Conservation (phyloP, 1,140 invertebrate species). For the Drosophila mayri region DNA sequence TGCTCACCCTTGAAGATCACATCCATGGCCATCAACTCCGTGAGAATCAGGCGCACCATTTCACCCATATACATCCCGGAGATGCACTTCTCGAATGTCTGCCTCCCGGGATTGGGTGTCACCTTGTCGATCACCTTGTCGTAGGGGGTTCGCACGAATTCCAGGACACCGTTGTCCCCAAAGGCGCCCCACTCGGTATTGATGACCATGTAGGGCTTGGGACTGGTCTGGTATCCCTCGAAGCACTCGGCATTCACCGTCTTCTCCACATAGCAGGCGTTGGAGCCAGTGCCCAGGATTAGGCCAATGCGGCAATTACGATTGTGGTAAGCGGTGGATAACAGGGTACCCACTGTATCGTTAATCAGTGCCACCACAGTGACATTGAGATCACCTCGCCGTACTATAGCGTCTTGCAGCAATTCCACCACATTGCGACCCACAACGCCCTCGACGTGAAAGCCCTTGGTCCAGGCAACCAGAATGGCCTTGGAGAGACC, state of each 20-base stretch:
- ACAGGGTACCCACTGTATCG: conserved; percentile 98
- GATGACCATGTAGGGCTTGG: conserved; percentile 90
- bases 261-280: conserved; percentile 98
- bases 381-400: conserved; percentile 86
- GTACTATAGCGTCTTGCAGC: conserved; percentile 90
- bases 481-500: conserved; percentile 95
- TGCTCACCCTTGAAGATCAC: conserved; percentile 22
- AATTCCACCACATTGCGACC: conserved; percentile 94
- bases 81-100: conserved; percentile 96
- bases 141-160: conserved; percentile 91
- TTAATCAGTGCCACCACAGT: conserved; percentile 97
- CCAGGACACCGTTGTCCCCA: conserved; percentile 91
- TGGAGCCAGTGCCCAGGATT: conserved; percentile 94
- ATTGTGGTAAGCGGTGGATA: conserved; percentile 57
- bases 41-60: conserved; percentile 87
- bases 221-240: conserved; percentile 86
- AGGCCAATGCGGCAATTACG: conserved; percentile 85
- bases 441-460: conserved; percentile 62
- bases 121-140: conserved; percentile 93
- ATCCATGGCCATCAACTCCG: conserved; percentile 74
- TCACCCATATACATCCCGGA: conserved; percentile 97
- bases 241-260: conserved; percentile 85
- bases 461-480: conserved; percentile 93
- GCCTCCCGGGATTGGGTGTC: conserved; percentile 92
- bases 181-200: conserved; percentile 99